Conservation (phyloP, 1,140 invertebrate species). For the Conus betulinus region DNA sequence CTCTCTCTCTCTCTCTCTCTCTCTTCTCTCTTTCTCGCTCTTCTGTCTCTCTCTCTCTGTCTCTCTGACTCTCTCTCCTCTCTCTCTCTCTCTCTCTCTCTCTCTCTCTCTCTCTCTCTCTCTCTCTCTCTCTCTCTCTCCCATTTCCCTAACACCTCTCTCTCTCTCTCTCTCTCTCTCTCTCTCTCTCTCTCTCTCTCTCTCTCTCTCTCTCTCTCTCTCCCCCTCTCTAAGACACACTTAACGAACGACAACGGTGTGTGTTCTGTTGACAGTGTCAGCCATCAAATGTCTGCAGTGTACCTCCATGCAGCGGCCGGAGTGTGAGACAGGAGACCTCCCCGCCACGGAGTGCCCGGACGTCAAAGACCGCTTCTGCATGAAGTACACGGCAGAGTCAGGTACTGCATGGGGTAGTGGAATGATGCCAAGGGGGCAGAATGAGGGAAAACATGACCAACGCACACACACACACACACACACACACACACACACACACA, state of each 20-base stretch:
- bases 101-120: neutral
- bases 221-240: neutral
- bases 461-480: too few relatives aligned
- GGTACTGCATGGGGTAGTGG: neutral
- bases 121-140: neutral
- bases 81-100: neutral
- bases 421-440: too few relatives aligned
- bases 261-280: neutral
- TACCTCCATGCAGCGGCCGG: neutral
- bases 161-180: neutral
- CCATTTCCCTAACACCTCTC: neutral
- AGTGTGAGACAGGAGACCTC: conserved; percentile 18
- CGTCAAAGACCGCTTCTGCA: neutral
- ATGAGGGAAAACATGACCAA: too few relatives aligned
- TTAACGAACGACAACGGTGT: neutral
- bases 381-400: conserved; percentile 22
- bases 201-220: neutral
- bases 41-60: neutral
- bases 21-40: neutral
- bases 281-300: conserved; percentile 27
- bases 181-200: neutral
- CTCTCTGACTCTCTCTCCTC: neutral
- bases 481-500: too few relatives aligned
- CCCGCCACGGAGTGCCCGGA: neutral
- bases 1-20: neutral